Percentiles rank a stretch among this genome's conserved stretches.
Evolutionary conservation across 2,888 invertebrate species (phyloP).

Genomic region (Drosophila anceps): DNA sequence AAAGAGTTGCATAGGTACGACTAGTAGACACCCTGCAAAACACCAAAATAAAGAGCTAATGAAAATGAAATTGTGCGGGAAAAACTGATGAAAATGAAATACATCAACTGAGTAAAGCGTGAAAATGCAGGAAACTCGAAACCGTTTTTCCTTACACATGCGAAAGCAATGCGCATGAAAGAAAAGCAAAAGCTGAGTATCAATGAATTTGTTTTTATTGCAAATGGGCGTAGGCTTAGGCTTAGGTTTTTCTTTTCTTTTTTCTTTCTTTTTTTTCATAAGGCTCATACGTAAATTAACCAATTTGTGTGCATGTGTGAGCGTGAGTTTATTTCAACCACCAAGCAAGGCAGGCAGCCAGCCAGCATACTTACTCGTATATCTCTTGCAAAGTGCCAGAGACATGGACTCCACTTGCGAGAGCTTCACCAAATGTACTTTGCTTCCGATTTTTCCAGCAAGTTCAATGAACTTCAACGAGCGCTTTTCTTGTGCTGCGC

Average conservation of each 20-base stretch:
- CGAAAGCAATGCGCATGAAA: background rate
- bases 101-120: background rate
- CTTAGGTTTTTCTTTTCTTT: background rate
- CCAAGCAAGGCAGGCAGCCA: conserved; percentile 44
- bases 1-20: background rate
- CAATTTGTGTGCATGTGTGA: conserved; percentile 37
- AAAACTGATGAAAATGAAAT: background rate
- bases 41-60: background rate
- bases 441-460: conserved; percentile 52
- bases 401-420: conserved; percentile 35
- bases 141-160: background rate
- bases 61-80: background rate
- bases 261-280: too few species aligned
- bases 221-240: conserved; percentile 14
- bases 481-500: conserved; percentile 58
- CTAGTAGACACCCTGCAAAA: background rate
- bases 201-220: conserved; percentile 10
- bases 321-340: conserved; percentile 16
- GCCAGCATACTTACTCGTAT: too few species aligned
- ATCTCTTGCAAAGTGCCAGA: conserved; percentile 20
- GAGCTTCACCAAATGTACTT: conserved; percentile 28
- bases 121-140: background rate
- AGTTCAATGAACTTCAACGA: conserved; percentile 67
- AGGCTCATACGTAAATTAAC: conserved; percentile 54
- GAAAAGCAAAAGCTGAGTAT: conserved; percentile 19